Percentiles rank a stretch among this genome's conserved stretches.
phyloP scores from a whole-genome alignment of 1,140 invertebrate species.

The Araneus ventricosus region DNA sequence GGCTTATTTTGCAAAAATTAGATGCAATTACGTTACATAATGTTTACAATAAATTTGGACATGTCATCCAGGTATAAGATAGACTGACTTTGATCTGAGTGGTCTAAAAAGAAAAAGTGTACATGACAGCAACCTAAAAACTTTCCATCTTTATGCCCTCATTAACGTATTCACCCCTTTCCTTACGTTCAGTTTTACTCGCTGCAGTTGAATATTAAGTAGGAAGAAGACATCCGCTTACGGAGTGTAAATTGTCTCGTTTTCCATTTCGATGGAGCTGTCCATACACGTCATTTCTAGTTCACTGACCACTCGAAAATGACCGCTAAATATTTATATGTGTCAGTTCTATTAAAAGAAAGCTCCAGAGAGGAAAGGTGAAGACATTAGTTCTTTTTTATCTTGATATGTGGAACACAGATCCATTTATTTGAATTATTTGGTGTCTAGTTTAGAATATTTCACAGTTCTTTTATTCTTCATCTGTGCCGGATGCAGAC shows the following conservation, averaged over 20 bases:
- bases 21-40: no score
- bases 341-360: constrained; percentile 11
- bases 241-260: not conserved
- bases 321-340: not conserved
- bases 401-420: not conserved
- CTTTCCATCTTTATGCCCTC: no score
- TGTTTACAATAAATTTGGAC: no score
- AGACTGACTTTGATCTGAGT: no score
- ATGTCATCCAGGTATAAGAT: no score
- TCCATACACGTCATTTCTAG: not conserved
- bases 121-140: no score
- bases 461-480: not conserved
- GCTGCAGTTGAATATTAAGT: not conserved
- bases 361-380: not conserved
- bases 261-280: constrained; percentile 22
- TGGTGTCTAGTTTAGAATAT: not conserved
- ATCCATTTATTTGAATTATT: not conserved
- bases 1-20: no score
- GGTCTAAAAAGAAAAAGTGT: no score
- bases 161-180: no score
- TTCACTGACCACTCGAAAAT: not conserved
- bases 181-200: not conserved
- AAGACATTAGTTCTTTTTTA: not conserved
- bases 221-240: not conserved
- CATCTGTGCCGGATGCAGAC: not conserved